Evolutionary conservation across 2,888 invertebrate genomes (phyloP), one percentile per base, ranked within the genome.

Genomic region (Diplolepis rosae): DNA sequence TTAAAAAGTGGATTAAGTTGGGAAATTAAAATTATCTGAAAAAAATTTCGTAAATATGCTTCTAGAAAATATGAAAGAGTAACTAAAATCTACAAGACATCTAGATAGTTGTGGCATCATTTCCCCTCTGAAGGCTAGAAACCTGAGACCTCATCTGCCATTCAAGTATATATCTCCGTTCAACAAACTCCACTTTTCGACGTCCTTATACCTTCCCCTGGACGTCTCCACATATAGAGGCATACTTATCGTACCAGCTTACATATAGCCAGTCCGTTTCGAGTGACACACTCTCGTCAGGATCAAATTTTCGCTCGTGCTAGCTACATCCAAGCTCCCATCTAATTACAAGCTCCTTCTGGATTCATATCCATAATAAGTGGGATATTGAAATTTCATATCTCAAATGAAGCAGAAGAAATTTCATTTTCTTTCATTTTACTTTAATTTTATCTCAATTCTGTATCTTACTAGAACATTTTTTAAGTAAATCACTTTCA

Each of bases 121-220:
- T 1, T 30, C 32, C 18, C 15, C 6, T 2, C 13, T 61, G 4
- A 61, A n/a, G 69, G 70, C 70, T 54, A 75, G 81, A 74, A 83
- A 83, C 77, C 77, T 71, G 82, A 82, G 78, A 81, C 78, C 77
- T 68, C 77, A 79, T 78, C 77, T 76, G 79, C 80, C 76, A 79
- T 80, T 78, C 74, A 74, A 78, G 78, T 76, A 54, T 54, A 52
- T 54, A 52, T 71, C 54, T 67, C 70, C 69, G 65, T 71, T 77
- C 77, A 77, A 77, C 75, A 74, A 71, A 75, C 70, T 77, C 73
- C 66, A 71, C 72, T 77, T 74, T 72, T 72, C 69, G 70, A 71
- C 66, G 24, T 71, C 68, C 72, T 74, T 75, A 73, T 71, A 68
- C 70, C 71, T 56, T 70, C 35, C 35, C 65, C 68, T 70, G 28